phyloP scores from a whole-genome alignment of 2,797 vertebrate genomes.

The Myotis myotis region DNA sequence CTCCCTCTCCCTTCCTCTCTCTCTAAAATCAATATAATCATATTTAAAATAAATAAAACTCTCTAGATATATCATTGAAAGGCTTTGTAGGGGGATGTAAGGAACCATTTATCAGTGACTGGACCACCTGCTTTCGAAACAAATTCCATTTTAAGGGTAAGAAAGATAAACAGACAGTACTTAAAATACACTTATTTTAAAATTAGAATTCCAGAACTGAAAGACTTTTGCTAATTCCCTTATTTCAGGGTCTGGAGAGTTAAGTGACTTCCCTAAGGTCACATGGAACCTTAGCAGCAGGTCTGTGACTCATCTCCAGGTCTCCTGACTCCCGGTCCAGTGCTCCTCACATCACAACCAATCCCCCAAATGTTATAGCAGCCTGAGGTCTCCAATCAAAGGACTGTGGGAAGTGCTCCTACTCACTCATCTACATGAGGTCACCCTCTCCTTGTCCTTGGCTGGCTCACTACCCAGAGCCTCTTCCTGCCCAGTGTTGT shows the following conservation, averaged over 20 bases:
- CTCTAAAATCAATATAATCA: background rate
- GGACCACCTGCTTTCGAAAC: conserved; percentile 35
- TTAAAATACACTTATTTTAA: background rate
- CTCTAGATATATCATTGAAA: background rate
- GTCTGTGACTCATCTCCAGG: background rate
- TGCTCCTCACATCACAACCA: background rate
- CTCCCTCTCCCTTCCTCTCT: background rate
- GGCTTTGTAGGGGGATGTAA: background rate
- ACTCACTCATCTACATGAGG: too few species aligned
- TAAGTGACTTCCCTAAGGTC: conserved; percentile 26
- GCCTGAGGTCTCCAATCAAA: background rate
- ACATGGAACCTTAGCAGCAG: background rate
- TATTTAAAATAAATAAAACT: background rate
- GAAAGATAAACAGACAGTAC: background rate
- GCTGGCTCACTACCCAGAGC: background rate
- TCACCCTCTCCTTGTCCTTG: background rate
- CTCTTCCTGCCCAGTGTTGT: background rate
- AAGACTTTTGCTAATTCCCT: background rate
- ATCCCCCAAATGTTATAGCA: background rate
- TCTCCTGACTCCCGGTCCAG: background rate
- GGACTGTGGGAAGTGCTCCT: background rate
- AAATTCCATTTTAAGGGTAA: conserved; percentile 38
- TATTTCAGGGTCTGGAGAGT: background rate
- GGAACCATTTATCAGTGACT: background rate
- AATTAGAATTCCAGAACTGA: conserved; percentile 37